A percentile compares a stretch with the other conserved stretches of the same genome.
phyloP scores from a whole-genome alignment of 2,113 vertebrate genomes.

The Bubo scandiacus region DNA sequence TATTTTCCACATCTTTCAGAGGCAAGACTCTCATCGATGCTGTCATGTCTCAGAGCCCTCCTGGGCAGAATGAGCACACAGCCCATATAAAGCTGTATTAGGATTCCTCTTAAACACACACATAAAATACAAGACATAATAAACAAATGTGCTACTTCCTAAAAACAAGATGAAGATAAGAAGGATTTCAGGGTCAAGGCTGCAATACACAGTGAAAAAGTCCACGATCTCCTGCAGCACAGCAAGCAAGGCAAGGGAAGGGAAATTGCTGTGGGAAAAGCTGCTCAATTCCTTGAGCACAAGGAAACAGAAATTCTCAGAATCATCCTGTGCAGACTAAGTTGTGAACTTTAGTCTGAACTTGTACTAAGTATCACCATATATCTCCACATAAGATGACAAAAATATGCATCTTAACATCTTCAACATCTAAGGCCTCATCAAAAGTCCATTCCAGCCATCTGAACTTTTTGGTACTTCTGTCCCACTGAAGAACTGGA shows the following conservation, averaged over 20 bases:
- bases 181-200: neutral
- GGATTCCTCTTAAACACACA: neutral
- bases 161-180: neutral
- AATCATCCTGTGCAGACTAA: neutral
- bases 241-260: neutral
- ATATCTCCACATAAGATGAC: neutral
- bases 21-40: neutral
- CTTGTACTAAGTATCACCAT: neutral
- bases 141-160: neutral
- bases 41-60: neutral
- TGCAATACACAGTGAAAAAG: neutral
- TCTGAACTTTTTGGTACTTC: neutral
- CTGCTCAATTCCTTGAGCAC: neutral
- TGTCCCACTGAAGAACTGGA: neutral
- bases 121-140: neutral
- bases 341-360: neutral
- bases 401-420: neutral
- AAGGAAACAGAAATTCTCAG: neutral
- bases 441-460: neutral
- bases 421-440: neutral
- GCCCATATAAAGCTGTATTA: neutral
- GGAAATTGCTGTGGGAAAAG: neutral
- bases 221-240: neutral
- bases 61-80: neutral
- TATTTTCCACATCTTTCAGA: neutral